These are phyloP conservation scores for Polydrusus pterygomalis DNA, from an alignment of 2,888 invertebrate species.

Conservation along the genomic window DNA sequence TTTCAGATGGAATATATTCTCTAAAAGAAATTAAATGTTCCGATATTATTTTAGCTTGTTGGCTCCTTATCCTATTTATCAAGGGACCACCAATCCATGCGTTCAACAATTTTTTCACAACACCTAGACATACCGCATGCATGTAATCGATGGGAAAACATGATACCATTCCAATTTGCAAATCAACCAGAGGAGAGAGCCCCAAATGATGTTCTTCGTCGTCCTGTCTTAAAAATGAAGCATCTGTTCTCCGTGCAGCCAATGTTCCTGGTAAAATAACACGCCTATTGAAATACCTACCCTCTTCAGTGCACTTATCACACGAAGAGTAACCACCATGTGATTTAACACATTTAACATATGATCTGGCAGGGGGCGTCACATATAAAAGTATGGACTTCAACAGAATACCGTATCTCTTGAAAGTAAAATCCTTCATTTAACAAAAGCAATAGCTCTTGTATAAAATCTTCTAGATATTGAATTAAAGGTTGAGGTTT, in stretches of 20 bases:
- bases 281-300: background rate
- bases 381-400: constrained; percentile 16
- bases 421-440: no score
- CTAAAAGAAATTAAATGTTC: no score
- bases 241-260: background rate
- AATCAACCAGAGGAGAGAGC: no score
- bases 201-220: constrained; percentile 13
- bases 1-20: no score
- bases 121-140: no score
- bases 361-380: constrained; percentile 22
- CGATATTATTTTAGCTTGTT: no score
- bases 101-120: no score
- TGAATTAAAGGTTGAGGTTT: background rate
- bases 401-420: background rate
- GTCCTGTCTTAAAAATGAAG: background rate
- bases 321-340: constrained; percentile 26
- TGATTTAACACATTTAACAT: constrained; percentile 17
- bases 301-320: no score
- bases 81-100: no score
- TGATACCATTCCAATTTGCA: no score
- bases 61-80: no score
- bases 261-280: constrained; percentile 8
- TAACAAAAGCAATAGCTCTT: background rate
- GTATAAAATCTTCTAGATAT: background rate
- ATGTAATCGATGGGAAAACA: no score